A percentile compares a stretch with the other conserved stretches of the same genome.
Conservation (phyloP, 1,140 invertebrate genomes). For the Temnothorax curvispinosus region DNA sequence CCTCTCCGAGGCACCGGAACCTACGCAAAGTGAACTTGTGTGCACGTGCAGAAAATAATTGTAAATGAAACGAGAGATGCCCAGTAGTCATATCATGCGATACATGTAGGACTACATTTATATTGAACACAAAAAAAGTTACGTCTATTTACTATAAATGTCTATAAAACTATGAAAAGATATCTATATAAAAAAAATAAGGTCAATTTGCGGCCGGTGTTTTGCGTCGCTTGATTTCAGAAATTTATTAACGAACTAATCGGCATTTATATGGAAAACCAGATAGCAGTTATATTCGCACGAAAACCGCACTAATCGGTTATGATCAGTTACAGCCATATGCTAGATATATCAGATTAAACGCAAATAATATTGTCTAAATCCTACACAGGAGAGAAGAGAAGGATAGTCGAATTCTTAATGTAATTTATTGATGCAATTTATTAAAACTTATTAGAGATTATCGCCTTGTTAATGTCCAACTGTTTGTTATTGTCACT, state of each 20-base stretch:
- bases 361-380: neutral
- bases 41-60: constrained; percentile 10
- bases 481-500: constrained; percentile 1
- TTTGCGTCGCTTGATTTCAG: constrained; percentile 15
- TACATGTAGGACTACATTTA: neutral
- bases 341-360: neutral
- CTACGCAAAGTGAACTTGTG: constrained; percentile 26
- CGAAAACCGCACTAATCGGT: constrained; percentile 4
- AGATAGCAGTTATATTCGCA: constrained; percentile 5
- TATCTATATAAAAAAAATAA: neutral
- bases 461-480: neutral
- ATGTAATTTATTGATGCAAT: constrained; percentile 26
- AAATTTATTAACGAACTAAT: constrained; percentile 43
- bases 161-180: neutral
- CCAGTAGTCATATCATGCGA: neutral
- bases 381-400: neutral
- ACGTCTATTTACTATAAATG: neutral
- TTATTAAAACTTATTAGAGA: constrained; percentile 10
- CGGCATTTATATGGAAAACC: constrained; percentile 12
- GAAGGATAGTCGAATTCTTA: neutral
- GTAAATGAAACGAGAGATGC: neutral
- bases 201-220: neutral
- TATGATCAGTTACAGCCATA: neutral
- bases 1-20: neutral
- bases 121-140: neutral